These are phyloP conservation scores for Galleria mellonella DNA, from an alignment of 1,140 invertebrate genomes.

Conservation along the genomic window DNA sequence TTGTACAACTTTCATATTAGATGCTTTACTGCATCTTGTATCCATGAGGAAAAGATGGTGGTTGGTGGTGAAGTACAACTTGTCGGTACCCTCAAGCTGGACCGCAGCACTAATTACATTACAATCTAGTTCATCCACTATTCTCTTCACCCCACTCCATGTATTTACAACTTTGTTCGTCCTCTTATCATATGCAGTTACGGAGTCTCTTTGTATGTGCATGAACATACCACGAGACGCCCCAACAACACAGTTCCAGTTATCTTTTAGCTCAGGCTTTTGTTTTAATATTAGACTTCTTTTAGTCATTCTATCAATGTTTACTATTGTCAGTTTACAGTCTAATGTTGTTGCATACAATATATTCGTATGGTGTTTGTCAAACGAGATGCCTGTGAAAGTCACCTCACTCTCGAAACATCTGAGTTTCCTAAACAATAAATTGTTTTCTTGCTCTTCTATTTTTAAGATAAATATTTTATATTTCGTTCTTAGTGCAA, in stretches of 20 bases:
- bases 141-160: constrained; percentile 31
- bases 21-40: constrained; percentile 27
- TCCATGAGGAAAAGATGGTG: constrained; percentile 57
- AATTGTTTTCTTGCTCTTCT: constrained; percentile 11
- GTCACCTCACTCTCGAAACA: constrained; percentile 37
- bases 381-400: constrained; percentile 55
- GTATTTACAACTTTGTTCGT: constrained; percentile 24
- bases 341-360: constrained; percentile 48
- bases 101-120: constrained; percentile 40
- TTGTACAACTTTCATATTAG: constrained; percentile 29
- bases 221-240: constrained; percentile 35
- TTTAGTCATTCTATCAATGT: constrained; percentile 44
- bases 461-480: constrained; percentile 50
- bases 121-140: constrained; percentile 45
- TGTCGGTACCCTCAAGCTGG: constrained; percentile 26
- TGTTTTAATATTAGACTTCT: constrained; percentile 37
- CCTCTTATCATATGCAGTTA: constrained; percentile 53
- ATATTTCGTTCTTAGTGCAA: constrained; percentile 43
- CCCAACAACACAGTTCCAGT: constrained; percentile 50
- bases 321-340: constrained; percentile 44
- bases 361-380: constrained; percentile 52
- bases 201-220: constrained; percentile 31
- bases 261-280: constrained; percentile 26
- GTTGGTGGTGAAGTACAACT: constrained; percentile 45
- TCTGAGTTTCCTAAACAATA: constrained; percentile 39